These are phyloP conservation scores for Periphyllus acericola DNA, from an alignment of 2,888 invertebrate genomes.

Conservation along the genomic window DNA sequence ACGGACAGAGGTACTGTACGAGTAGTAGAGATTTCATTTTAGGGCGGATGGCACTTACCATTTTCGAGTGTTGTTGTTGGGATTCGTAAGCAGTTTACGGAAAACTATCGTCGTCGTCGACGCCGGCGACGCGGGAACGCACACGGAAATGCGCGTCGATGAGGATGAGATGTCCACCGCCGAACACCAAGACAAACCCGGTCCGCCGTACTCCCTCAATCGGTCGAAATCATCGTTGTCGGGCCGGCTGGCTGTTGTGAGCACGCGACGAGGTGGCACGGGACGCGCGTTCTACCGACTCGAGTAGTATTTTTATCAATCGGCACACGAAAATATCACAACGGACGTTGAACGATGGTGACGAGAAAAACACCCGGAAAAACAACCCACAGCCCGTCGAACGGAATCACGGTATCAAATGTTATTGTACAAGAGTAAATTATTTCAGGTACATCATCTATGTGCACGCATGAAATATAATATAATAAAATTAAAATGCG, in stretches of 20 bases:
- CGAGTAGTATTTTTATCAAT: background rate
- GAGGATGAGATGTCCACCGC: conserved; percentile 3
- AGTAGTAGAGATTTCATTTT: no score
- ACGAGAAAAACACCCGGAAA: background rate
- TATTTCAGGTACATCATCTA: background rate
- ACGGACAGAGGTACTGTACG: background rate
- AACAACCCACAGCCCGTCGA: conserved; percentile 30
- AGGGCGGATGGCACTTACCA: conserved; percentile 11
- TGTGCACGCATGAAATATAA: background rate
- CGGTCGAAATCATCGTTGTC: background rate
- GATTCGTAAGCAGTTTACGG: background rate
- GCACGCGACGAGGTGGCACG: background rate
- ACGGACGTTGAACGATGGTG: background rate
- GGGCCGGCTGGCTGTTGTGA: background rate
- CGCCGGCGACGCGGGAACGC: background rate
- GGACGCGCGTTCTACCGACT: background rate
- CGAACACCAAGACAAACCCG: conserved; percentile 19
- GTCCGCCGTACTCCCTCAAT: conserved; percentile 34
- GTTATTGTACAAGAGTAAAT: background rate
- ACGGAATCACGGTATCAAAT: conserved; percentile 17
- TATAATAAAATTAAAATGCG: conserved; percentile 1
- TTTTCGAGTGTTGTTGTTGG: conserved; percentile 6
- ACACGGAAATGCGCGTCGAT: background rate
- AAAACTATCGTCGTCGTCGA: background rate
- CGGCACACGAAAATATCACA: background rate